A percentile compares a stretch with the other conserved stretches of the same genome.
Conservation (phyloP, 2,113 vertebrate species). For the Corvus cornix region DNA sequence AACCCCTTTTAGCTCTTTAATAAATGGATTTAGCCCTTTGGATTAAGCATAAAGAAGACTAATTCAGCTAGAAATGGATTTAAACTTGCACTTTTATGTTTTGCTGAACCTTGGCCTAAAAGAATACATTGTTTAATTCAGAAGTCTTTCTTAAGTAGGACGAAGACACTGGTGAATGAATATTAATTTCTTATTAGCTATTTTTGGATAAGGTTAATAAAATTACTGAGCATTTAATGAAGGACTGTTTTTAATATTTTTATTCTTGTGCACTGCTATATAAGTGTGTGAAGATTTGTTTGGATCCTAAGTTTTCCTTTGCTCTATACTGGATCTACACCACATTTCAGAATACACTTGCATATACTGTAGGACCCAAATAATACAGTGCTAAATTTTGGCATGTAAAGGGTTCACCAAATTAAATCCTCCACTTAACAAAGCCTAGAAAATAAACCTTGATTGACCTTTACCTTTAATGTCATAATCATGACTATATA, state of each 20-base stretch:
- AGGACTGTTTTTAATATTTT: background rate
- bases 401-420: background rate
- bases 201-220: constrained; percentile 1
- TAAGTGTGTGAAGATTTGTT: background rate
- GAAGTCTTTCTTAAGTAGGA: constrained; percentile 21
- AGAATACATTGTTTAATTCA: background rate
- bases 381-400: background rate
- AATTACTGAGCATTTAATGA: background rate
- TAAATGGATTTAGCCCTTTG: background rate
- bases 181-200: constrained; percentile 8
- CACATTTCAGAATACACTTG: background rate
- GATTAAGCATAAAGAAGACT: constrained; percentile 18
- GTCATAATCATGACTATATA: background rate
- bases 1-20: background rate
- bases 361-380: background rate
- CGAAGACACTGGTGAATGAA: background rate
- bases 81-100: constrained; percentile 4
- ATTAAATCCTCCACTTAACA: background rate
- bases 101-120: constrained; percentile 22
- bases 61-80: constrained; percentile 2
- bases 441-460: background rate
- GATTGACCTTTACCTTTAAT: background rate
- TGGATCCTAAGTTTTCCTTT: background rate
- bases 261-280: background rate
- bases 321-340: background rate